A percentile compares a stretch with the other conserved stretches of the same genome.
phyloP scores from a whole-genome alignment of 1,140 invertebrate species.

The Ridgeia piscesae region DNA sequence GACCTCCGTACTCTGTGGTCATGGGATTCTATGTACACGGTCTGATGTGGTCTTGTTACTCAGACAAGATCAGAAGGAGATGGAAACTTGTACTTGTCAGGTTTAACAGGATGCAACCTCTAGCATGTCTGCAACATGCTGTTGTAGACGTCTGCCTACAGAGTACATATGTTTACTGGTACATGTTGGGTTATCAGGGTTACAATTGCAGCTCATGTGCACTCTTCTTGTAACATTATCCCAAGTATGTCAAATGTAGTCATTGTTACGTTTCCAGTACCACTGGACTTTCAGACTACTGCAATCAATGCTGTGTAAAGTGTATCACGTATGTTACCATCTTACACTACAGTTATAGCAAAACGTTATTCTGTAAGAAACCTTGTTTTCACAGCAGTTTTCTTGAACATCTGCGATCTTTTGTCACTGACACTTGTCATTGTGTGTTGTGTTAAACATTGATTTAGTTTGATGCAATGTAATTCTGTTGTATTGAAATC shows the following conservation, averaged over 20 bases:
- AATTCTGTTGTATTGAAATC: neutral
- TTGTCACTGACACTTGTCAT: neutral
- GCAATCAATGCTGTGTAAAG: neutral
- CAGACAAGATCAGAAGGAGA: neutral
- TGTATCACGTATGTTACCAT: neutral
- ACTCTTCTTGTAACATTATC: neutral
- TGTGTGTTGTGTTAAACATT: neutral
- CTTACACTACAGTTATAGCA: neutral
- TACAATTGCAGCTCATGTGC: neutral
- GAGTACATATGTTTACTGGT: neutral
- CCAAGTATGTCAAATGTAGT: neutral
- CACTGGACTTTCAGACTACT: neutral
- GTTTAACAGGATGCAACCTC: neutral
- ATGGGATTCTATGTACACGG: neutral
- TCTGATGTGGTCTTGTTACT: neutral
- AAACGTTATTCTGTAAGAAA: neutral
- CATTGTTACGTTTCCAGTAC: neutral
- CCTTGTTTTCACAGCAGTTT: neutral
- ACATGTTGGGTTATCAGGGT: neutral
- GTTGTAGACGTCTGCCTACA: neutral
- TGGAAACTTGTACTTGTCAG: neutral
- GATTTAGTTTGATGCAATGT: neutral
- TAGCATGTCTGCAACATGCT: neutral
- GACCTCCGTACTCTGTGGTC: neutral
- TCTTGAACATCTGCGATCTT: neutral